Percentiles rank a stretch among this genome's conserved stretches.
These are phyloP conservation scores for Pseudomugil tenellus DNA, from an alignment of 2,797 vertebrate species.

Conservation along the genomic window DNA sequence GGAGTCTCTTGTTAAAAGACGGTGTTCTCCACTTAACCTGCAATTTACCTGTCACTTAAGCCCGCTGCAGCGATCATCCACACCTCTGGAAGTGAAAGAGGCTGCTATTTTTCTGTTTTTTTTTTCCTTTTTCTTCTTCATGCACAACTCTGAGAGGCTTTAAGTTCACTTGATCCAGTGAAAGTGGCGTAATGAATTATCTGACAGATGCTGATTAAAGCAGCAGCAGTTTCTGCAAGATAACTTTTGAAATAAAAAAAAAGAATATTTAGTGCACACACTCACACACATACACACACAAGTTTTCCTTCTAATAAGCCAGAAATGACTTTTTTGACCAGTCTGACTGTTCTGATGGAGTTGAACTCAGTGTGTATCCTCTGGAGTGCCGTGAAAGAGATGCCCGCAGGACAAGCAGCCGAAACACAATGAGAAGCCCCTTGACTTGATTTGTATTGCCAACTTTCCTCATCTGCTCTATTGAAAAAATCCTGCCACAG, in stretches of 20 bases:
- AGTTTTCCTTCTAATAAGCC: conserved; percentile 36
- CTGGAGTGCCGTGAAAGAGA: conserved; percentile 55
- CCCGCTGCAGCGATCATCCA: conserved; percentile 82
- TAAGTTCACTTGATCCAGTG: conserved; percentile 61
- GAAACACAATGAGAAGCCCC: conserved; percentile 46
- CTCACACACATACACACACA: conserved; percentile 17
- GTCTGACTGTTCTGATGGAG: conserved; percentile 55
- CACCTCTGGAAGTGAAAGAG: conserved; percentile 76
- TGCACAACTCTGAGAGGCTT: conserved; percentile 68
- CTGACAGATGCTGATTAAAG: conserved; percentile 65
- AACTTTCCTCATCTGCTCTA: conserved; percentile 61
- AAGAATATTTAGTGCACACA: not conserved
- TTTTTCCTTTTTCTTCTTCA: conserved; percentile 62
- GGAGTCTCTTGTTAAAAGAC: conserved; percentile 89
- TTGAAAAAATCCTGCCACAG: conserved; percentile 59
- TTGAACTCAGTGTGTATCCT: conserved; percentile 50
- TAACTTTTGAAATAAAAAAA: conserved; percentile 41
- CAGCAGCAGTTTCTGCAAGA: conserved; percentile 31
- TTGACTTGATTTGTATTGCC: conserved; percentile 73
- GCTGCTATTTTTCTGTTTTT: conserved; percentile 48
- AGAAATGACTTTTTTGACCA: conserved; percentile 61
- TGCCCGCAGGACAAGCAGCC: conserved; percentile 61
- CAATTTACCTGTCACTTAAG: conserved; percentile 95
- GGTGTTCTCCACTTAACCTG: conserved; percentile 94
- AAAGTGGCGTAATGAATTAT: conserved; percentile 60